These are phyloP conservation scores for Stercorarius parasiticus DNA, from an alignment of 2,113 vertebrate species.

Conservation along the genomic window DNA sequence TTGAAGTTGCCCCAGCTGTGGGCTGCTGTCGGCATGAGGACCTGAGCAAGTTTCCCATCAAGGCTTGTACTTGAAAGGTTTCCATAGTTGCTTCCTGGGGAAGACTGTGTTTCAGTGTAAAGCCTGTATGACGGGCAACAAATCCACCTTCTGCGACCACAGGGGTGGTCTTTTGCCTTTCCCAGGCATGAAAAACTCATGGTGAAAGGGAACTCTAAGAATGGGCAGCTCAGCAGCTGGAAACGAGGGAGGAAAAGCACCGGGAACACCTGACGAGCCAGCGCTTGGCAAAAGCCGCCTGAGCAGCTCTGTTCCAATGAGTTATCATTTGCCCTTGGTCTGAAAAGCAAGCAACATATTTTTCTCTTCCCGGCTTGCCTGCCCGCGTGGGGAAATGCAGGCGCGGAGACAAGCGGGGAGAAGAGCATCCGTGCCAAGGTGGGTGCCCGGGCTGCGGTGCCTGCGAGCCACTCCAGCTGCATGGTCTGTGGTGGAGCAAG, in stretches of 20 bases:
- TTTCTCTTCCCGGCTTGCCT: background rate
- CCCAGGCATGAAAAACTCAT: background rate
- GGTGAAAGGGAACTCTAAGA: background rate
- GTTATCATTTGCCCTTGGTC: background rate
- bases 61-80: background rate
- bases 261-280: rapidly evolving
- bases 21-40: rapidly evolving
- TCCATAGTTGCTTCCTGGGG: background rate
- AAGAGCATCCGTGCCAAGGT: background rate
- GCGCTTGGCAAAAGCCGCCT: background rate
- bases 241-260: background rate
- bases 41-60: background rate
- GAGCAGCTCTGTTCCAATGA: background rate
- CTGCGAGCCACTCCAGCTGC: background rate
- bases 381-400: background rate
- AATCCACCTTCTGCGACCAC: rapidly evolving
- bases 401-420: background rate
- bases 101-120: rapidly evolving
- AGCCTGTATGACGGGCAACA: rapidly evolving
- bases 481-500: background rate
- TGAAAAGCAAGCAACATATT: background rate
- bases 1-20: rapidly evolving
- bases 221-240: background rate
- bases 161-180: background rate
- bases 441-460: background rate